These are phyloP conservation scores for Mus musculus DNA, from an alignment of 2,113 vertebrate species.

Conservation along the genomic window GRCm39 chr6:4733501-4734000, in stretches of 20 bases:
- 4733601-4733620: neutral
- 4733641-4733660: neutral
- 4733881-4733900: neutral
- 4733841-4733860: neutral
- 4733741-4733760: too few species aligned
- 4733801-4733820: too few species aligned
- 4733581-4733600: neutral
- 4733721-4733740: too few species aligned
- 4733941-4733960: neutral
- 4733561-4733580: neutral
- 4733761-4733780: too few species aligned
- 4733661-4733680: neutral
- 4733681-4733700: too few species aligned
- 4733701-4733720: too few species aligned
- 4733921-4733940: neutral
- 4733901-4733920: neutral
- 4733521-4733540: neutral
- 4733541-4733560: constrained; percentile 29
- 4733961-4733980: neutral
- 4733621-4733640: neutral
- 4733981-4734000: neutral
- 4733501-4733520: neutral
- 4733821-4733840: neutral
- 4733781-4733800: too few species aligned
- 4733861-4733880: neutral